phyloP scores from a whole-genome alignment of 2,113 vertebrate genomes.

The Synodontis membranacea region DNA sequence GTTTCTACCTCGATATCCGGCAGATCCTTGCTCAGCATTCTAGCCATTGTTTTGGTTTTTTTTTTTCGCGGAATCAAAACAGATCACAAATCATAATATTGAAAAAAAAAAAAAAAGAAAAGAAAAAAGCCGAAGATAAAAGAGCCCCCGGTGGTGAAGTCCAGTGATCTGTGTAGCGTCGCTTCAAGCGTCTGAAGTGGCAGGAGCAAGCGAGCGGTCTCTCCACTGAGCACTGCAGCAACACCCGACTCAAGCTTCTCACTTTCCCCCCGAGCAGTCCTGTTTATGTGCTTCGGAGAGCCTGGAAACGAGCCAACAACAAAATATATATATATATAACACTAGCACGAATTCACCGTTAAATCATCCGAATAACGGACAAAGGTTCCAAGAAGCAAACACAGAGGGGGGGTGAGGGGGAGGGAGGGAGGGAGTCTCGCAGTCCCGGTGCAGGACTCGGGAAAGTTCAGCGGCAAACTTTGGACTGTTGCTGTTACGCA shows the following conservation, averaged over 20 bases:
- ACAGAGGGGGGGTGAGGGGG: no score
- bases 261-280: background rate
- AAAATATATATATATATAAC: no score
- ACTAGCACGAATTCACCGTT: background rate
- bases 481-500: constrained; percentile 2
- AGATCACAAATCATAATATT: background rate
- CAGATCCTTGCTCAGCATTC: constrained; percentile 77
- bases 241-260: no score
- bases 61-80: constrained; percentile 28
- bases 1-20: constrained; percentile 82
- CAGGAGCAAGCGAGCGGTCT: background rate
- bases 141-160: background rate
- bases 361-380: background rate
- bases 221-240: no score
- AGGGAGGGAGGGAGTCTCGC: background rate
- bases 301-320: background rate
- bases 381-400: background rate
- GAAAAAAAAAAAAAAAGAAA: background rate
- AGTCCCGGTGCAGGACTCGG: background rate
- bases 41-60: constrained; percentile 69
- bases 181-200: background rate
- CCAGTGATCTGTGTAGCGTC: background rate
- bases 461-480: constrained; percentile 23
- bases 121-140: no score
- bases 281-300: background rate